Percentiles rank a stretch among this genome's conserved stretches.
phyloP scores from a whole-genome alignment of 2,888 invertebrate species.

The Microdon myrmicae region DNA sequence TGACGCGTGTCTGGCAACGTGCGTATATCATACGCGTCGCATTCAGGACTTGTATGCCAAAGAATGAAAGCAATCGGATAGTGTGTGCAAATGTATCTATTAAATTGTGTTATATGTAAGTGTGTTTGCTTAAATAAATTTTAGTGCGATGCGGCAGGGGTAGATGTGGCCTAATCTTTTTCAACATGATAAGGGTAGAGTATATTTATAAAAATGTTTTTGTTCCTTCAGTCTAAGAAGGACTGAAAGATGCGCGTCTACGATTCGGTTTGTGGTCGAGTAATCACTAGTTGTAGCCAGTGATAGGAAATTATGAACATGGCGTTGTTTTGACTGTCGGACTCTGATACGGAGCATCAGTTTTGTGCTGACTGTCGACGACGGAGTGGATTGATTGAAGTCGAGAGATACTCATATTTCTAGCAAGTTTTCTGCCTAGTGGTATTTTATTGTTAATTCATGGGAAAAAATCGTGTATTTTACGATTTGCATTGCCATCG shows the following conservation, averaged over 20 bases:
- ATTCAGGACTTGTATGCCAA: constrained; percentile 59
- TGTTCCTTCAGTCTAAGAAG: constrained; percentile 23
- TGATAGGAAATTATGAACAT: constrained; percentile 31
- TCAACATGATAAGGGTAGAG: constrained; percentile 24
- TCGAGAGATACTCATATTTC: too few species aligned
- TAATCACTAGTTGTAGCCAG: constrained; percentile 35
- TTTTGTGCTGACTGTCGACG: constrained; percentile 20
- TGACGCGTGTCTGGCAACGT: constrained; percentile 60
- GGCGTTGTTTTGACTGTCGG: constrained; percentile 8
- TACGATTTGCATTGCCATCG: too few species aligned
- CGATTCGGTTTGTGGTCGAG: constrained; percentile 19
- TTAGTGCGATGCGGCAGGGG: too few species aligned
- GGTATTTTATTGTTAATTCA: too few species aligned
- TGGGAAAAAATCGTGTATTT: too few species aligned
- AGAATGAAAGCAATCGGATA: constrained; percentile 44
- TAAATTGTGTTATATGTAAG: too few species aligned
- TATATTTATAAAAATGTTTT: constrained; percentile 8
- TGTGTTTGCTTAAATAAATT: too few species aligned
- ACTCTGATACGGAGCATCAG: constrained; percentile 26
- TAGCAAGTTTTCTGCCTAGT: too few species aligned
- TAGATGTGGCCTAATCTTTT: constrained; percentile 18
- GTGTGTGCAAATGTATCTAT: too few species aligned
- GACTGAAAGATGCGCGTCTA: constrained; percentile 20
- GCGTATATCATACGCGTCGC: constrained; percentile 58
- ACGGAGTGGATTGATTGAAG: constrained; percentile 13